Evolutionary conservation across 1,140 invertebrate species (phyloP), one percentile per base, ranked within the genome.

Genomic region (Matsumurasca onukii): DNA sequence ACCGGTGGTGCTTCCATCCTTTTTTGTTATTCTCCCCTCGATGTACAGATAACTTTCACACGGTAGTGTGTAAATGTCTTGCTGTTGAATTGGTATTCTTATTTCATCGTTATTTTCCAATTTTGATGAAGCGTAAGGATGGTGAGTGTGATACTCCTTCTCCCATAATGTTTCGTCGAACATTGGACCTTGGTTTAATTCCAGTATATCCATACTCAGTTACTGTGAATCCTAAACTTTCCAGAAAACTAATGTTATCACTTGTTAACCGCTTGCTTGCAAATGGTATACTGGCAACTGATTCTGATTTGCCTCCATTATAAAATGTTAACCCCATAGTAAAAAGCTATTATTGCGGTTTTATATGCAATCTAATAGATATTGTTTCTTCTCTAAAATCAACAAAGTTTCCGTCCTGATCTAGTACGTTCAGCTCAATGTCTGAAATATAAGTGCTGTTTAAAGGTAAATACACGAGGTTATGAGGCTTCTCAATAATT

Each of bases 21-120:
- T 75, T 13, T 72, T 66, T 5, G 20, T 5, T 9, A 20, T 31
- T 12, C 62, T 3, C 17, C 78, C 76, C 62, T 74, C 70, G 17
- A 80, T 72, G 61, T 79, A 74, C 12, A 80, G 25, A 52, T 71
- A 77, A 72, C 76, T 79, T 34, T 72, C 66, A 31, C 62, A 67
- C n/a, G 77, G 77, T 64, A 79, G 62, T 20, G 78, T 67, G 61
- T 75, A 75, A 17, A 77, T 62, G 72, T 80, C 75, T 73, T 80
- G 76, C 70, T 81, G 76, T 72, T 78, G 70, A 59, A 79, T 73
- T 1, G 69, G 15, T 31, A 80, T 81, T 24, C 76, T 62, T 64
- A 80, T 51, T 64, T 49, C 39, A 39, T 67, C 63, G 57, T 61
- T 34, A 55, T 57, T 34, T 22, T 27, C 70, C 66, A 74, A 77